Base-by-base conservation (phyloP, 2,113 vertebrate species). In the Scalopus aquaticus region DNA sequence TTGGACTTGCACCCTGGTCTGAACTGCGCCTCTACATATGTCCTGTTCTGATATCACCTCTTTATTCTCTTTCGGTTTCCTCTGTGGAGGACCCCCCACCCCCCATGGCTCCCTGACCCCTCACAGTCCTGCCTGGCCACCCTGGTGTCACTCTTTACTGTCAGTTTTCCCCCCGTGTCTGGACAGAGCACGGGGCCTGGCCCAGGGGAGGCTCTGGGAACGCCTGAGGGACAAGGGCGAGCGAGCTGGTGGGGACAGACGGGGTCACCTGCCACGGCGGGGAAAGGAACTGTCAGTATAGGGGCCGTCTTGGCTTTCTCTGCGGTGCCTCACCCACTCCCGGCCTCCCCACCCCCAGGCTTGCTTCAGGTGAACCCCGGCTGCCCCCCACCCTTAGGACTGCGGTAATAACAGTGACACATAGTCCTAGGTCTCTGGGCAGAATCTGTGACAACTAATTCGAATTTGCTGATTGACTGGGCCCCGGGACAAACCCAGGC, bases 331-430 rank as follows among this genome's bases (percentile, higher is more conserved):
- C 30, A 24, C 44, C 32, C 35, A 2, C 24, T 20, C n/a, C n/a
- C n/a, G n/a, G n/a, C n/a, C n/a, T n/a, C n/a, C n/a, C n/a, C n/a
- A n/a, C n/a, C n/a, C n/a, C n/a, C n/a, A n/a, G n/a, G n/a, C n/a
- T n/a, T n/a, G n/a, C n/a, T n/a, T n/a, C 32, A 22, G 30, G 15
- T 54, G 35, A 37, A 64, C 8, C 65, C 24, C 0, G 6, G 16
- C 72, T 12, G n/a, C 3, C 32, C 24, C 5, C 88, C 13, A 3
- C 26, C 32, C 54, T 0, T 15, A 17, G 65, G 39, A 28, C 15
- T 60, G 22, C 78, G 83, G 62, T 24, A 13, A 54, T 24, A 44
- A n/a, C n/a, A 7, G 3, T 62, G 28, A 20, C 19, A 15, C 32
- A 4, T 12, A 24, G 42, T 86, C 54, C 17, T 3, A 13, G 58